Evolutionary conservation across 2,797 vertebrate species (phyloP).

Genomic region (Phrynocephalus forsythii): DNA sequence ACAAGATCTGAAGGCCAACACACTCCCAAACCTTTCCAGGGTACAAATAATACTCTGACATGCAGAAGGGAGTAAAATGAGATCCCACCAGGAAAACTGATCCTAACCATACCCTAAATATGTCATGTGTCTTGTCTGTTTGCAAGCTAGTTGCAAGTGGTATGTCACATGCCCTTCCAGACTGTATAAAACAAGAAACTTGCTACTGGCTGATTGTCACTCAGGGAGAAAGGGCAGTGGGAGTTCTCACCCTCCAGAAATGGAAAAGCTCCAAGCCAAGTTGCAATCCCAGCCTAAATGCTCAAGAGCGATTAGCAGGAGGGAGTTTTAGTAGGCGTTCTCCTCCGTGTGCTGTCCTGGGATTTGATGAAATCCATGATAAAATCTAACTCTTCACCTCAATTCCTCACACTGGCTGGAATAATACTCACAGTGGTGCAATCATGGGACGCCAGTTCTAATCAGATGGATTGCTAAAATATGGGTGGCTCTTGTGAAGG

Average conservation of each 20-base stretch:
- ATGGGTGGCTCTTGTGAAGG: conserved; percentile 55
- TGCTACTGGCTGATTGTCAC: neutral
- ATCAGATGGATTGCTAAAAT: conserved; percentile 66
- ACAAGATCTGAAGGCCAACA: neutral
- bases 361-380: conserved; percentile 67
- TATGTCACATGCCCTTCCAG: neutral
- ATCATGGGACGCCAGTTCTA: conserved; percentile 48
- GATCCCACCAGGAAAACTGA: neutral
- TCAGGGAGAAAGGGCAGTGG: neutral
- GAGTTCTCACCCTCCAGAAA: neutral
- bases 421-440: conserved; percentile 59
- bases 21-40: neutral
- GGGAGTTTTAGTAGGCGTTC: neutral
- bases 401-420: conserved; percentile 48
- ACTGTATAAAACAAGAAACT: neutral
- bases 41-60: neutral
- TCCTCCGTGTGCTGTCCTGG: conserved; percentile 41
- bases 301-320: neutral
- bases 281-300: neutral
- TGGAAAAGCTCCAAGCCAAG: conserved; percentile 21
- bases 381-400: conserved; percentile 69
- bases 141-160: neutral
- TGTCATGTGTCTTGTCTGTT: neutral
- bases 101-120: neutral
- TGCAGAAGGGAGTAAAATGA: neutral